Evolutionary conservation across 2,797 vertebrate genomes (phyloP).

Genomic region (Rhynchotus rufescens): DNA sequence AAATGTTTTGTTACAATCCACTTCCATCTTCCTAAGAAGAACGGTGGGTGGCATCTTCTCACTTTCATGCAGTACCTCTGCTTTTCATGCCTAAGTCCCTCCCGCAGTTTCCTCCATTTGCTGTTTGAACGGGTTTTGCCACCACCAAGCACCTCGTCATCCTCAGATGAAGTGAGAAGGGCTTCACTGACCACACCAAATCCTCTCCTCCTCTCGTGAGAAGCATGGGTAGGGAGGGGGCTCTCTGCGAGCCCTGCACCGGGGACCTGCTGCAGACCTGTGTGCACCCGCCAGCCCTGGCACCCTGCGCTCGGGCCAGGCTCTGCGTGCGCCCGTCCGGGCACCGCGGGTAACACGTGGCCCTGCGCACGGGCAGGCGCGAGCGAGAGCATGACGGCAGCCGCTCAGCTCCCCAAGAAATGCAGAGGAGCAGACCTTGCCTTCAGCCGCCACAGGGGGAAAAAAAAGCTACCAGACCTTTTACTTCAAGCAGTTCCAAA

Average conservation of each 20-base stretch:
- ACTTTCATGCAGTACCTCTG: not conserved
- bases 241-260: not conserved
- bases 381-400: not conserved
- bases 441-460: not conserved
- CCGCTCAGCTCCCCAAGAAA: not conserved
- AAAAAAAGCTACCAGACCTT: not conserved
- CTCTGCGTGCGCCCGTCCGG: too few relatives aligned
- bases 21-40: not conserved
- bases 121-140: not conserved
- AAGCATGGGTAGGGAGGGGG: not conserved
- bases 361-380: not conserved
- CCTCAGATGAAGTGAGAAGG: not conserved
- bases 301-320: too few relatives aligned
- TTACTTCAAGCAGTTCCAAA: not conserved
- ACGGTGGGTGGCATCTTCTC: not conserved
- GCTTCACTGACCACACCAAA: not conserved
- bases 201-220: not conserved
- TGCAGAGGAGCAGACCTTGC: not conserved
- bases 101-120: not conserved
- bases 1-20: not conserved
- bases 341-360: not conserved
- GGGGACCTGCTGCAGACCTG: not conserved
- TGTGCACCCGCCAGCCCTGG: not conserved
- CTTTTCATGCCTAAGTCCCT: not conserved
- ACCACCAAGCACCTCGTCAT: not conserved